Base-by-base conservation (phyloP, 2,888 invertebrate genomes). In the Saturnia pavonia region DNA sequence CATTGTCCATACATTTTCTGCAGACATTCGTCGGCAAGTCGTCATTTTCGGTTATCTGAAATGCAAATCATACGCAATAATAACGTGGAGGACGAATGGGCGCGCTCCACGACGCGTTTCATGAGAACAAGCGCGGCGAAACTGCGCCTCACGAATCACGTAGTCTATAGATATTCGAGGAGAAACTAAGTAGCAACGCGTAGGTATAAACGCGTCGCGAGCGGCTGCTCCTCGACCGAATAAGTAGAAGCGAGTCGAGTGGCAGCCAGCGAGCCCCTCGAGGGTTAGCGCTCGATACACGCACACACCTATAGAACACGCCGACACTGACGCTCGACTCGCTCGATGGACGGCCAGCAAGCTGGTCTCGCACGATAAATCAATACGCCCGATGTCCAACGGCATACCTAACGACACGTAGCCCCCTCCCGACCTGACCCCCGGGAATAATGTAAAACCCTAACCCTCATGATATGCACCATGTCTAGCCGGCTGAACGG, bases 11-110 rank as follows among this genome's bases (percentile, higher is more conserved):
- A 82, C 96, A 96, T 80, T 94, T 92, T 78, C 91, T 91, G 87
- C 96, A 96, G 84, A 96, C 95, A 87, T 95, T 92, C 27, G 95
- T 96, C 40, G 96, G 95, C 83, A 96, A 83, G 81, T 94, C 95
- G 87, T 96, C 96, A 85, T 94, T 92, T 78, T 92, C 86, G 78
- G 88, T 92, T 85, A 96, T 95, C 96, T 96, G 94, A 81, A 94
- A 94, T 87, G 88, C 86, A 81, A 88, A 88, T 85, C 88, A 91
- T 88, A 91, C 90, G 89, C 86, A 90, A 89, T 91, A 89, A 89
- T 85, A 82, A 75, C 78, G 88, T 83, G 85, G 85, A 89, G 86
- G 87, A 82, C 89, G 85, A 84, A 87, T 85, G 87, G 85, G 85
- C 87, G 88, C 90, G 88, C 78, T 81, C 80, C 83, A 84, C 80